Evolutionary conservation across 2,888 invertebrate species (phyloP).

Genomic region (Fragum whitleyi): DNA sequence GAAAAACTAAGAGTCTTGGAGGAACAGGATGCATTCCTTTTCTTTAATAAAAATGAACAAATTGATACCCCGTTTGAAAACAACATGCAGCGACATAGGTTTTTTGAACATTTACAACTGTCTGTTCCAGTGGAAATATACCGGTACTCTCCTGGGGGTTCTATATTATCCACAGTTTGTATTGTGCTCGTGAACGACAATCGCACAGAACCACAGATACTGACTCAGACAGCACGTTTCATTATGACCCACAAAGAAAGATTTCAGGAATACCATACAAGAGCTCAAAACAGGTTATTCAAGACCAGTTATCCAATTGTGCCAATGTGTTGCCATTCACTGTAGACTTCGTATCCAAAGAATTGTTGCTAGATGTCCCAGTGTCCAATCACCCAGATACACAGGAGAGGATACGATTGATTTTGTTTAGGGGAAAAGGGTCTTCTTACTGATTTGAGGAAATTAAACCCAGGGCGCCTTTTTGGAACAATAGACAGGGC

Average conservation of each 20-base stretch:
- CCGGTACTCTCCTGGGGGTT: slow-evolving; percentile 53
- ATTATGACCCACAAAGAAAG: slow-evolving; percentile 15
- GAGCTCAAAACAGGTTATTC: slow-evolving; percentile 38
- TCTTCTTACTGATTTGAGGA: slow-evolving; percentile 40
- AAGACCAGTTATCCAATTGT: slow-evolving; percentile 38
- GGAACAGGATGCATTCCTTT: too few species aligned
- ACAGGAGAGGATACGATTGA: slow-evolving; percentile 45
- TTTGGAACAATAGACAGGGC: too few species aligned
- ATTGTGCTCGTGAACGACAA: slow-evolving; percentile 22
- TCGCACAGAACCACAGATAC: slow-evolving; percentile 33
- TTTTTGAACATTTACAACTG: slow-evolving; percentile 35
- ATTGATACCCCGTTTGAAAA: too few species aligned
- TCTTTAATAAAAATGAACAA: too few species aligned
- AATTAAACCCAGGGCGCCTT: slow-evolving; percentile 58
- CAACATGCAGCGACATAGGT: slow-evolving; percentile 42
- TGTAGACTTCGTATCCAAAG: slow-evolving; percentile 49
- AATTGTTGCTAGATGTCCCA: slow-evolving; percentile 45
- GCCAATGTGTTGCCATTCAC: slow-evolving; percentile 36
- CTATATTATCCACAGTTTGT: slow-evolving; percentile 35
- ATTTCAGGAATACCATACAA: slow-evolving; percentile 56
- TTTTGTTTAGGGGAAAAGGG: slow-evolving; percentile 50
- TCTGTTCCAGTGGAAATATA: slow-evolving; percentile 43
- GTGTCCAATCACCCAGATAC: slow-evolving; percentile 44
- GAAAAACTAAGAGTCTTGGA: too few species aligned
- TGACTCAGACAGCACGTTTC: slow-evolving; percentile 45